Evolutionary conservation across 1,140 invertebrate species (phyloP).

Genomic region (Magallana angulata): DNA sequence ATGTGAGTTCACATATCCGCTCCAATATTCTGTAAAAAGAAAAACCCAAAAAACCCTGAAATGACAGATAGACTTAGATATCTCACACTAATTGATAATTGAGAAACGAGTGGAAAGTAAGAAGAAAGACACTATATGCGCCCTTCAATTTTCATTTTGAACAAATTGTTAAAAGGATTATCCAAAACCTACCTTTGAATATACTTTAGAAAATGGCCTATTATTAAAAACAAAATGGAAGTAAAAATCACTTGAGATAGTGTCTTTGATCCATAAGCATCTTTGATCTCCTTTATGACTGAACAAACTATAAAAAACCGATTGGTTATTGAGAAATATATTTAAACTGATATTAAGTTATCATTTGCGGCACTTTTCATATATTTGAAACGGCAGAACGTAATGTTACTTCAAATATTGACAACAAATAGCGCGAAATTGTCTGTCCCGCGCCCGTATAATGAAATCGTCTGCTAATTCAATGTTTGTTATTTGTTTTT

Average conservation of each 20-base stretch:
- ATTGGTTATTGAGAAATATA: constrained; percentile 28
- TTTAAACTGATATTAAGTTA: constrained; percentile 30
- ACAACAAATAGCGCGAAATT: constrained; percentile 27
- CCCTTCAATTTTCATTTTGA: too few species aligned
- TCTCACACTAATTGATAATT: too few species aligned
- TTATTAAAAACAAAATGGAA: not conserved
- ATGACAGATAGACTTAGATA: too few species aligned
- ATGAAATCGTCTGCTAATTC: constrained; percentile 33
- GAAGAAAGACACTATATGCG: too few species aligned
- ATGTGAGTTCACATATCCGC: too few species aligned
- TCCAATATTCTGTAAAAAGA: too few species aligned
- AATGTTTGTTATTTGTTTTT: constrained; percentile 38
- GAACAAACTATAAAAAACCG: constrained; percentile 31
- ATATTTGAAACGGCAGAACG: constrained; percentile 17
- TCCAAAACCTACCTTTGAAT: not conserved
- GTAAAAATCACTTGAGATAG: not conserved
- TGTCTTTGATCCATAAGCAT: constrained; percentile 19
- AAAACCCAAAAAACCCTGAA: too few species aligned
- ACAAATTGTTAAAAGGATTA: not conserved
- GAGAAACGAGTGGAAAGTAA: too few species aligned
- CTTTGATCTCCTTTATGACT: constrained; percentile 16
- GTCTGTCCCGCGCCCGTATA: not conserved
- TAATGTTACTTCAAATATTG: constrained; percentile 37
- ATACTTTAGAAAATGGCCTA: constrained; percentile 2
- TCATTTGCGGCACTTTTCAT: constrained; percentile 23